Percentiles rank a stretch among this genome's conserved stretches.
Evolutionary conservation across 1,140 invertebrate species (phyloP).

Genomic region (Pseudomyrmex sp.): DNA sequence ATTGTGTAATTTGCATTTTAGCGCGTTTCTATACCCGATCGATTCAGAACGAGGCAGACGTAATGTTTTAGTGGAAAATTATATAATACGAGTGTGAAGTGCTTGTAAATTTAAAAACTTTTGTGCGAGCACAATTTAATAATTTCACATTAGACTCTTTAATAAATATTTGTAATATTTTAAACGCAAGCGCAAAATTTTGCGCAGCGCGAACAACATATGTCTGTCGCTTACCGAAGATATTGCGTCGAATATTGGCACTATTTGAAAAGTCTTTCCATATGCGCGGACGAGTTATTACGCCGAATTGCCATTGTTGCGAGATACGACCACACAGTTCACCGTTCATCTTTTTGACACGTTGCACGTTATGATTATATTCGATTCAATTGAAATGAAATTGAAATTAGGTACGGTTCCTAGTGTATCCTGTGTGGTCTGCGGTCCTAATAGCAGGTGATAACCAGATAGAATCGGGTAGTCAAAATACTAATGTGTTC

Average conservation of each 20-base stretch:
- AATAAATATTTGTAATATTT: not conserved
- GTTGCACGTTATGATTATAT: conserved; percentile 48
- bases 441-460: conserved; percentile 32
- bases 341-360: conserved; percentile 72
- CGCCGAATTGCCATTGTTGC: conserved; percentile 70
- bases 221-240: conserved; percentile 58
- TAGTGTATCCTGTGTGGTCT: conserved; percentile 43
- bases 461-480: conserved; percentile 38
- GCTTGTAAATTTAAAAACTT: not conserved
- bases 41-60: not conserved
- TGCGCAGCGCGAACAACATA: conserved; percentile 11
- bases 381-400: conserved; percentile 68
- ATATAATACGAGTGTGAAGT: not conserved
- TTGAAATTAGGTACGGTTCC: conserved; percentile 64
- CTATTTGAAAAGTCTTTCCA: conserved; percentile 70
- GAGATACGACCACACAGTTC: conserved; percentile 54
- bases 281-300: conserved; percentile 71
- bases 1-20: conserved; percentile 48
- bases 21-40: conserved; percentile 34
- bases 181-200: not conserved
- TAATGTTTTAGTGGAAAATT: conserved; percentile 23
- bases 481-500: conserved; percentile 63
- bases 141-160: not conserved
- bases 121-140: not conserved
- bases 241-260: conserved; percentile 39